Percentiles rank a stretch among this genome's conserved stretches.
These are phyloP conservation scores for Druceiella hillmani DNA, from an alignment of 2,888 invertebrate species.

Conservation along the genomic window DNA sequence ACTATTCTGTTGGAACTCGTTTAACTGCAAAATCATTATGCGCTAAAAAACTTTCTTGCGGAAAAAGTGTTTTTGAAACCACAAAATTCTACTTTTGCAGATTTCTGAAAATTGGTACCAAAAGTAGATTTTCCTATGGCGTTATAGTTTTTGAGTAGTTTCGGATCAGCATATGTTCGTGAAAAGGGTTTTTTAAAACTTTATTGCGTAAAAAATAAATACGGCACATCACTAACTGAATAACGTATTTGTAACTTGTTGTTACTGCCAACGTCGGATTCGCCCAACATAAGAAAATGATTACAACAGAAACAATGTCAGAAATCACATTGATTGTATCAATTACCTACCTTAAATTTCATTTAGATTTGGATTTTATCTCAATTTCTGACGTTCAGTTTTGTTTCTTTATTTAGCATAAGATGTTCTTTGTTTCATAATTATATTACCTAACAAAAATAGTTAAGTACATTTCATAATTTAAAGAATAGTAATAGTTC, in stretches of 20 bases:
- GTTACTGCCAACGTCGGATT: slow-evolving; percentile 13
- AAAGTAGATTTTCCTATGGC: slow-evolving; percentile 3
- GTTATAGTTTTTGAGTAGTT: slow-evolving; percentile 9
- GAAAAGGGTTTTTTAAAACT: slow-evolving; percentile 13
- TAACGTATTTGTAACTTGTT: slow-evolving; percentile 11
- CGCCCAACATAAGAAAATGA: slow-evolving; percentile 10
- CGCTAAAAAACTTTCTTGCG: slow-evolving; percentile 9
- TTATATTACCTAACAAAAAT: neutral
- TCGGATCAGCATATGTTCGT: slow-evolving; percentile 14
- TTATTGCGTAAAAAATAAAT: slow-evolving; percentile 12
- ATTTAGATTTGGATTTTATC: slow-evolving; percentile 6
- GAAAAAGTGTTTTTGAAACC: slow-evolving; percentile 10
- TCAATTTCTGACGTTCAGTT: neutral
- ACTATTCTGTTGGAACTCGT: slow-evolving; percentile 14
- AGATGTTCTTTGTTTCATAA: neutral
- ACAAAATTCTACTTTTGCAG: neutral
- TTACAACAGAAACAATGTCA: slow-evolving; percentile 12
- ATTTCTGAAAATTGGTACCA: neutral
- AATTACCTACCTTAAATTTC: slow-evolving; percentile 1
- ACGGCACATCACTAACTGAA: slow-evolving; percentile 12
- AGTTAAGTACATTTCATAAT: too few species aligned
- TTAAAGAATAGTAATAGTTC: too few species aligned
- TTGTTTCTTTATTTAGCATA: slow-evolving; percentile 7
- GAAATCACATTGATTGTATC: neutral
- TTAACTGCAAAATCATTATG: slow-evolving; percentile 12